Base-by-base conservation (phyloP, 1,140 invertebrate species). In the Leptonema lineaticorne region DNA sequence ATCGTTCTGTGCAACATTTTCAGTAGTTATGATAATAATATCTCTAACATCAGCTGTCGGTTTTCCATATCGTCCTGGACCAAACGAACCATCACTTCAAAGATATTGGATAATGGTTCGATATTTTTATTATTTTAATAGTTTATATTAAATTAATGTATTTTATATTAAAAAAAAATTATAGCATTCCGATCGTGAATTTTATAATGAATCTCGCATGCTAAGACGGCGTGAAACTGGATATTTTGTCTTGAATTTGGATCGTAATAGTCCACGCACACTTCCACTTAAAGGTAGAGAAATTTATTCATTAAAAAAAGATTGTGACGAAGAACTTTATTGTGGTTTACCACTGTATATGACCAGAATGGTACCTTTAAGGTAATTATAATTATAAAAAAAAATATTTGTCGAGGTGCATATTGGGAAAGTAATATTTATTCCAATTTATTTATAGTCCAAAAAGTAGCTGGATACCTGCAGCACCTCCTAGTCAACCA, bases 21-120 rank as follows among this genome's bases (percentile, higher is more conserved):
- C 65, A 14, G 2, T 69, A 6, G 22, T 68, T 0, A 68, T 69
- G 64, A 16, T 73, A 4, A 67, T 69, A 0, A 59, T 73, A 5
- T 28, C 68, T n/a, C 45, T 73, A 1, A 29, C 22, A 11, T 59
- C 71, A 18, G 29, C 46, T 14, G 24, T 73, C 4, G 71, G 71
- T 11, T 59, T 64, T 29, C 71, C 71, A 1, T 73, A 73, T 58
- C n/a, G 57, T 16, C 16, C 37, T 3, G 71, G 71, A 9, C 71
- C 71, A 3, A 50, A 50, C 16, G 46, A 59, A 6, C 71, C 71
- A 2, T 20, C 58, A n/a, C 68, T 60, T 6, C 71, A 73, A 48
- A 63, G 68, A 53, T 73, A 65, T 58, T 73, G 71, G 71, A 73
- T 73, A 1, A 73, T 73, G 65, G 70, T 72, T 56, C 30, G 14